Conservation (phyloP, 2,113 vertebrate species). For the Chrysochloris asiatica region DNA sequence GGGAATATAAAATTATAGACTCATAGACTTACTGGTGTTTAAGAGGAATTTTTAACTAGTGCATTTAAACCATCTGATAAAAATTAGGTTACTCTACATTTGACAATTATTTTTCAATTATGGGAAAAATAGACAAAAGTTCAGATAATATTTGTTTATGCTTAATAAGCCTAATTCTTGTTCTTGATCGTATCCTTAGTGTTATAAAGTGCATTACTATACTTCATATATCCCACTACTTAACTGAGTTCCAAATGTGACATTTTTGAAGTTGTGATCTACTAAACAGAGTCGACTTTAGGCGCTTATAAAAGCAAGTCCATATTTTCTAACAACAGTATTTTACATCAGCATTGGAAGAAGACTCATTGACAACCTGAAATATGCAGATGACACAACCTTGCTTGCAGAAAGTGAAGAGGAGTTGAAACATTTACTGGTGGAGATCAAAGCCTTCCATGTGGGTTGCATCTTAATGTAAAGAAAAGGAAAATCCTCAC, state of each 20-base stretch:
- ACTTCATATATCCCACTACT: background rate
- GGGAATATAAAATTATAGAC: constrained; percentile 35
- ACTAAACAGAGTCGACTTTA: constrained; percentile 60
- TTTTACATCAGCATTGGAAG: background rate
- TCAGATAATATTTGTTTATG: constrained; percentile 15
- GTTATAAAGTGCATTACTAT: constrained; percentile 1
- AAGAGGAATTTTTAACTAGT: background rate
- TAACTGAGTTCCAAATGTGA: constrained; percentile 23
- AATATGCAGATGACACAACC: too few relatives aligned
- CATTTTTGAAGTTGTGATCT: constrained; percentile 74
- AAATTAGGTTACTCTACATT: constrained; percentile 32
- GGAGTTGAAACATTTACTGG: too few relatives aligned
- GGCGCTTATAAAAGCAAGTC: constrained; percentile 64
- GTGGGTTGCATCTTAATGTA: too few relatives aligned
- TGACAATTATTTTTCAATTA: constrained; percentile 45
- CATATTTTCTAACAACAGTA: background rate
- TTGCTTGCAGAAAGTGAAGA: too few relatives aligned
- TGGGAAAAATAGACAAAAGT: background rate
- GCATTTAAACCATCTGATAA: constrained; percentile 24
- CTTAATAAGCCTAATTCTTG: background rate
- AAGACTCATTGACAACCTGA: background rate
- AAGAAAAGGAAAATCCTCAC: too few relatives aligned
- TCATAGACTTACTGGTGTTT: constrained; percentile 35
- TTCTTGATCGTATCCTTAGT: constrained; percentile 1
- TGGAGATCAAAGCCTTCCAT: too few relatives aligned